These are phyloP conservation scores for Rousettus madagascariensis DNA, from an alignment of 2,797 vertebrate species.

Conservation along the genomic window DNA sequence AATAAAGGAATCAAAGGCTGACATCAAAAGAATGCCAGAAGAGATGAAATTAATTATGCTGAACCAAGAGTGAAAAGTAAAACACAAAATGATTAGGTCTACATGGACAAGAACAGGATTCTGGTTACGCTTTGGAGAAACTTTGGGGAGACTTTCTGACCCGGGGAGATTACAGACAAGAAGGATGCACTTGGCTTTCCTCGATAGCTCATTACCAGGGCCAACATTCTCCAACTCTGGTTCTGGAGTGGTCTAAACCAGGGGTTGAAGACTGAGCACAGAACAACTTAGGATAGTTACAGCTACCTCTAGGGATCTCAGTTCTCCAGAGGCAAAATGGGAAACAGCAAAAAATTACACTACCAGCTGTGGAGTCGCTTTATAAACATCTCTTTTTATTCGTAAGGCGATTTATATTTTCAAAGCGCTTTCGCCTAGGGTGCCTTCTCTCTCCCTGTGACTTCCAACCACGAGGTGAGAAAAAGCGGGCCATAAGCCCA, in stretches of 20 bases:
- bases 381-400: background rate
- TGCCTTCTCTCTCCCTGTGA: background rate
- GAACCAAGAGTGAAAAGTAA: background rate
- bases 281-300: no score
- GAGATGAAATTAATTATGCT: background rate
- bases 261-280: background rate
- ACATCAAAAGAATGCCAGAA: background rate
- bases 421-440: background rate
- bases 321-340: background rate
- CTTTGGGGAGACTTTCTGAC: background rate
- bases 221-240: background rate
- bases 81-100: background rate
- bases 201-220: background rate
- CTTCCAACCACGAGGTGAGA: background rate
- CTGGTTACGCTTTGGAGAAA: background rate
- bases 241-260: background rate
- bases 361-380: background rate
- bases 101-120: background rate
- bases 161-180: background rate
- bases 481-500: background rate
- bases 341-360: background rate
- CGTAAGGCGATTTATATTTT: background rate
- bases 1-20: background rate
- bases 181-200: background rate
- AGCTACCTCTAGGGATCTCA: background rate